These are phyloP conservation scores for Mesembrinibis cayennensis DNA, from an alignment of 2,113 vertebrate species.

Conservation along the genomic window DNA sequence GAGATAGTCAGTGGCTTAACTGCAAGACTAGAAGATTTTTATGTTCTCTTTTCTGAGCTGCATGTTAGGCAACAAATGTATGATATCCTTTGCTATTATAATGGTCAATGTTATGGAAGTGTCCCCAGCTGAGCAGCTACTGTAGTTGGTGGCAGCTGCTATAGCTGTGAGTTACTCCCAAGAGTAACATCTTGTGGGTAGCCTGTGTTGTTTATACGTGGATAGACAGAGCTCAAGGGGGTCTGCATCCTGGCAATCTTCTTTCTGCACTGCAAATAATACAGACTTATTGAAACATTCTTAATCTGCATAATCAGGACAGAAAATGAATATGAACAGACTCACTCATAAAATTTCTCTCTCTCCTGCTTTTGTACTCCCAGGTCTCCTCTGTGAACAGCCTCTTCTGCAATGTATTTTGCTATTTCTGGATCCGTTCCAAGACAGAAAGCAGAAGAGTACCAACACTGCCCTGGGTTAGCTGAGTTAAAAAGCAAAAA, in stretches of 20 bases:
- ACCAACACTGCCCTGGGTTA: background rate
- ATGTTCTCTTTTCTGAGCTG: background rate
- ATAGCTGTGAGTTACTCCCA: background rate
- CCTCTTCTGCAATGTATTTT: background rate
- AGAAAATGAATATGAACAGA: background rate
- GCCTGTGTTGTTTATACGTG: background rate
- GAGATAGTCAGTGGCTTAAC: background rate
- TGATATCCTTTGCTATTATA: background rate
- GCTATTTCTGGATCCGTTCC: background rate
- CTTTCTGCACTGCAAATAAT: background rate
- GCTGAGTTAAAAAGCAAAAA: background rate
- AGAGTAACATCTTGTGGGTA: background rate
- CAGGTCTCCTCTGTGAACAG: background rate
- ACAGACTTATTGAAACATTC: background rate
- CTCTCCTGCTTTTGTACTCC: background rate
- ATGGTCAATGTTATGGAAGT: fast-evolving
- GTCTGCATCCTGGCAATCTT: background rate
- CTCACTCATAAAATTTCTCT: background rate
- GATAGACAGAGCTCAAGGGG: background rate
- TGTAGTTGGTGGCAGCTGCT: background rate
- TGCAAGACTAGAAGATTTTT: background rate
- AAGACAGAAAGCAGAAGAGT: slow-evolving; percentile 1
- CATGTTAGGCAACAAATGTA: background rate
- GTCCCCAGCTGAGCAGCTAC: background rate
- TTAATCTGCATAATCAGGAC: background rate